Conservation (phyloP, 2,888 invertebrate genomes). For the Electrophaes corylata region DNA sequence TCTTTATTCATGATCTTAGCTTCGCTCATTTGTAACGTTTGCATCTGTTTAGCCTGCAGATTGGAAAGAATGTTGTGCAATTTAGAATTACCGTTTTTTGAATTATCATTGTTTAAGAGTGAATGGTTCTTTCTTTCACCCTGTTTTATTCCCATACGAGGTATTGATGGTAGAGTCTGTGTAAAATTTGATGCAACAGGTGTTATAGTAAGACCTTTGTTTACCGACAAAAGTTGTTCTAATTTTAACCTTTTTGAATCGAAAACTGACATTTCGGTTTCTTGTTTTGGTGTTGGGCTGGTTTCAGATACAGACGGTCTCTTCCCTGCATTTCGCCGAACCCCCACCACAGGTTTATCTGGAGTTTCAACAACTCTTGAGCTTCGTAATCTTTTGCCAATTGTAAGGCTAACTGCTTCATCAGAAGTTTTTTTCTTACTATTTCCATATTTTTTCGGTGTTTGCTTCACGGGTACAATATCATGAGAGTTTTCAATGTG, state of each 20-base stretch:
- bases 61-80: constrained; percentile 77
- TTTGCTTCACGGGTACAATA: constrained; percentile 58
- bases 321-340: constrained; percentile 60
- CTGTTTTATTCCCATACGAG: constrained; percentile 57
- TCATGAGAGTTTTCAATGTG: constrained; percentile 61
- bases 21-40: constrained; percentile 63
- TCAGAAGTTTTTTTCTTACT: constrained; percentile 64
- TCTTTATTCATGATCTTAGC: constrained; percentile 61
- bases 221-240: constrained; percentile 69
- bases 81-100: constrained; percentile 82
- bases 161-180: constrained; percentile 58
- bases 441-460: constrained; percentile 61
- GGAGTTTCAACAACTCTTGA: constrained; percentile 70
- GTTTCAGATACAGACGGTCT: constrained; percentile 58
- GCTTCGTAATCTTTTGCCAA: constrained; percentile 75
- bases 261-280: constrained; percentile 63
- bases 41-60: constrained; percentile 74
- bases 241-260: constrained; percentile 75
- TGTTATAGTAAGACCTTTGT: constrained; percentile 68
- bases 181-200: constrained; percentile 59
- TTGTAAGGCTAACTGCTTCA: constrained; percentile 54
- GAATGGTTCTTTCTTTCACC: constrained; percentile 63
- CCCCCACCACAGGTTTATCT: constrained; percentile 57
- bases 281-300: constrained; percentile 60
- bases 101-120: constrained; percentile 73